Evolutionary conservation across 2,113 vertebrate genomes (phyloP).

Genomic region (Daphoenositta chrysoptera): DNA sequence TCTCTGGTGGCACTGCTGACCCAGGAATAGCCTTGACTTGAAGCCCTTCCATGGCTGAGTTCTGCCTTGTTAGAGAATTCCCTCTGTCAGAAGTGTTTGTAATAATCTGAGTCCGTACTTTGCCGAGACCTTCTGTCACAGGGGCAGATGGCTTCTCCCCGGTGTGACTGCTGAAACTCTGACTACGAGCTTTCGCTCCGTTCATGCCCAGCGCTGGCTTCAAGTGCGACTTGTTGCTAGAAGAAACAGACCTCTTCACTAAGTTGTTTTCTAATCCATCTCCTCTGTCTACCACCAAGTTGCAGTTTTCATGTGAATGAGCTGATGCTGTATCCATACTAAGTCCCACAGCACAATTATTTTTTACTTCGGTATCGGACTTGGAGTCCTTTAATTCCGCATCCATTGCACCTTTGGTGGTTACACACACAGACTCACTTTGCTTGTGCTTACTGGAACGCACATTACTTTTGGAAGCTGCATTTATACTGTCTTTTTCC

Average conservation of each 20-base stretch:
- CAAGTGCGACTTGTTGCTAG: conserved; percentile 79
- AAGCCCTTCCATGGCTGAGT: conserved; percentile 74
- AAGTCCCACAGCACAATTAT: conserved; percentile 34
- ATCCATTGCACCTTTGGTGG: not conserved
- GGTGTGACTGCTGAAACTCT: conserved; percentile 86
- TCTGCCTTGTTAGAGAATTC: conserved; percentile 83
- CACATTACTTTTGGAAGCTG: conserved; percentile 79
- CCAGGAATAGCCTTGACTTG: conserved; percentile 57
- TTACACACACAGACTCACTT: not conserved
- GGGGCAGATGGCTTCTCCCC: conserved; percentile 77
- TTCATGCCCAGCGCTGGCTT: conserved; percentile 93
- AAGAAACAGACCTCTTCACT: conserved; percentile 81
- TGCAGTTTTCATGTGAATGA: conserved; percentile 36
- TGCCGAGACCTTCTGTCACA: conserved; percentile 72
- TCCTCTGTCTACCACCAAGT: conserved; percentile 38
- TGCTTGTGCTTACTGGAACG: conserved; percentile 50
- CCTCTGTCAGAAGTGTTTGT: conserved; percentile 89
- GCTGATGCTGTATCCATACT: conserved; percentile 31
- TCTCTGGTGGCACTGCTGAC: conserved; percentile 43
- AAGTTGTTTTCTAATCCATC: conserved; percentile 75
- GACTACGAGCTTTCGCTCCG: conserved; percentile 90
- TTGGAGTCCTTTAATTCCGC: conserved; percentile 32
- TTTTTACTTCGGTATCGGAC: conserved; percentile 39
- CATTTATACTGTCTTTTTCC: conserved; percentile 89
- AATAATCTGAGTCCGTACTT: conserved; percentile 88